Base-by-base conservation (phyloP, 2,888 invertebrate species). In the Papilio protenor region DNA sequence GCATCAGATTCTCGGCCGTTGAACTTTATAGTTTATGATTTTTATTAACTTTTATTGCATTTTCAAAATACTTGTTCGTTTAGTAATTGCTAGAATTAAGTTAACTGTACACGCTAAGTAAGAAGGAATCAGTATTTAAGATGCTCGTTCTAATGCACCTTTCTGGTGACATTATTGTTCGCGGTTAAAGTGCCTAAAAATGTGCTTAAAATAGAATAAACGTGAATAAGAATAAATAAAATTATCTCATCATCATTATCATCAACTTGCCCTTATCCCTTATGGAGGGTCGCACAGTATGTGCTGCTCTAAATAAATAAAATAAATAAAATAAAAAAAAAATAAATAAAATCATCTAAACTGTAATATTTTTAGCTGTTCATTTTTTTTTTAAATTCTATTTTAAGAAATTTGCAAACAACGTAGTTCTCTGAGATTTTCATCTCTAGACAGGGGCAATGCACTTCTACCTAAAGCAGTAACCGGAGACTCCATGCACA, bases 1-100 rank as follows among this genome's bases (percentile, higher is more conserved):
- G 85, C 88, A 81, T 88, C 88, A 87, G 86, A 79, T 79, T 61
- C 23, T 40, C 59, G 45, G 52, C 57, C 61, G 45, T 47, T 27
- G 52, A 23, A 71, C 71, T 76, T 23, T 69, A 16, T 23, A 14
- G 21, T 52, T n/a, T 3, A 66, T 21, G 2, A 33, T 27, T 66
- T 66, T n/a, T 69, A 18, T 33, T 61, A 61, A 14, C 1, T 61
- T 8, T 40, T 8, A 40, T 8, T 40, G 6, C 8, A 40, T 40
- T 8, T 40, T 40, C 23, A 23, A 23, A n/a, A n/a, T 64, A 18
- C 1, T 33, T 23, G 2, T 61, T 61, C 27, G 23, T 11, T 40
- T 11, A 18, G 10, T 64, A 14, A 40, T 64, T n/a, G 3, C 16
- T 14, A 18, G 11, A 2, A 64, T 27, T 27, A 27, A 59, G 27